Base-by-base conservation (phyloP, 1,140 invertebrate species). In the Lerema accius region DNA sequence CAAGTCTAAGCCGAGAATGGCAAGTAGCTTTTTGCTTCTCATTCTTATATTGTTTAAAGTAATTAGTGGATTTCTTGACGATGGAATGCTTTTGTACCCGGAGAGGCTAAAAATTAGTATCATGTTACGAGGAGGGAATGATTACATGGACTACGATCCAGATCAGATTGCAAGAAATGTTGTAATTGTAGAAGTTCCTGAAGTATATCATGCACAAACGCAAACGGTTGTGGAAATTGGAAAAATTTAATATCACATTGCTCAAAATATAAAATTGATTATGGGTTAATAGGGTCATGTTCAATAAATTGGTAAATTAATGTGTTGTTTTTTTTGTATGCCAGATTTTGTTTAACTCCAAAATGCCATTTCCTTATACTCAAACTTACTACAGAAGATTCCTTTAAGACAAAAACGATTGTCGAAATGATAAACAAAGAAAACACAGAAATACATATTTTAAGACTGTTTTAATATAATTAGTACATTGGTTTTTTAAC, bases 71-170 rank as follows among this genome's bases (percentile, higher is more conserved):
- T 40, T 55, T 37, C 9, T 66, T 42, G 43, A 43, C 7, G 73
- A 86, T 32, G 83, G 83, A 23, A 49, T 86, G 43, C 53, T 70
- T 15, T 65, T 86, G 13, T 73, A 71, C 51, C 80, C 82, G 5
- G 84, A 86, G 63, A 64, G 69, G 14, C 46, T 84, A 49, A 86
- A 86, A 63, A 73, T 63, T 9, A 51, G 58, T 3, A 19, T 58
- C 3, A 70, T 78, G 56, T 43, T 80, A 6, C 45, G 65, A 14
- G 39, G 48, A 32, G 77, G 77, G 0, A 84, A 84, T 42, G 77
- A 83, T 35, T 82, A 83, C 48, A 72, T 84, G 51, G 80, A 86
- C 49, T 84, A 80, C 23, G 69, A 79, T 43, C 76, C 79, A 0
- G 71, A 74, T 6, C 67, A 73, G 39, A 46, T 46, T 19, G 60